A percentile compares a stretch with the other conserved stretches of the same genome.
These are phyloP conservation scores for Propsilocerus akamusi DNA, from an alignment of 1,140 invertebrate species.

Conservation along the genomic window DNA sequence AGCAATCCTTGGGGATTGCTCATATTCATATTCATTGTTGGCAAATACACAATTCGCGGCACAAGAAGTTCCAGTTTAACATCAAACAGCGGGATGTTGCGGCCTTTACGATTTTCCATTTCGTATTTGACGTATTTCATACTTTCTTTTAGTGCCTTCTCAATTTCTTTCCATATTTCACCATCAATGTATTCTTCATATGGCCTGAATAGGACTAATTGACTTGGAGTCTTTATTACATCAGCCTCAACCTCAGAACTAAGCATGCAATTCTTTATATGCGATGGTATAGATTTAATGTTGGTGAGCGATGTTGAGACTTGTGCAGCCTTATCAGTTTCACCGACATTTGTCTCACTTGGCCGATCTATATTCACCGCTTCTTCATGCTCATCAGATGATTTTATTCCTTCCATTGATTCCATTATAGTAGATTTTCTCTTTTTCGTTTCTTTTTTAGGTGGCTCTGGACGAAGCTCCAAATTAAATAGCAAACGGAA, in stretches of 20 bases:
- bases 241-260: background rate
- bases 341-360: background rate
- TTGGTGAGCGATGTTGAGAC: background rate
- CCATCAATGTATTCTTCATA: conserved; percentile 5
- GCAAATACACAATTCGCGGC: conserved; percentile 38
- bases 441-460: conserved; percentile 6
- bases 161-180: background rate
- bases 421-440: background rate
- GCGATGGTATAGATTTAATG: background rate
- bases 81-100: conserved; percentile 33
- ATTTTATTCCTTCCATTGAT: conserved; percentile 8
- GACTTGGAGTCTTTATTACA: background rate
- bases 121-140: conserved; percentile 21
- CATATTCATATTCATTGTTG: conserved; percentile 31
- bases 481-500: conserved; percentile 31
- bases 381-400: conserved; percentile 7
- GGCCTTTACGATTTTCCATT: conserved; percentile 18
- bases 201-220: background rate
- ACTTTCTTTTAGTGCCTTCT: conserved; percentile 9
- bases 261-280: background rate
- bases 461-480: conserved; percentile 14
- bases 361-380: conserved; percentile 6
- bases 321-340: conserved; percentile 4
- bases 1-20: conserved; percentile 38
- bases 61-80: conserved; percentile 40